Percentiles rank a stretch among this genome's conserved stretches.
Conservation (phyloP, 2,113 vertebrate species). For the Oryzias curvinotus region DNA sequence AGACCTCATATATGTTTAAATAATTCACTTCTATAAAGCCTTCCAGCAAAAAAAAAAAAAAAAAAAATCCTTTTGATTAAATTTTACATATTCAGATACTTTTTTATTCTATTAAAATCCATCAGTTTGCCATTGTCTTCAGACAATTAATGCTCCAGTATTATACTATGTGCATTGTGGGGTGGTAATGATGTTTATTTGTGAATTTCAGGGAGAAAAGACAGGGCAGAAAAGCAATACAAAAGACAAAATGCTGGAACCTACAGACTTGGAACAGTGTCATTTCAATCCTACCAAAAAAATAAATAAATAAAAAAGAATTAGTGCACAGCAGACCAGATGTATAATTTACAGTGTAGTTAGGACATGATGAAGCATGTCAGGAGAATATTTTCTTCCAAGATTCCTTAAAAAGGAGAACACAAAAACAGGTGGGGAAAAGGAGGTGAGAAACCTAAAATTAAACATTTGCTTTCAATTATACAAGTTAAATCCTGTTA, state of each 20-base stretch:
- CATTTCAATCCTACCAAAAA: slow-evolving; percentile 43
- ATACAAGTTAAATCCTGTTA: background rate
- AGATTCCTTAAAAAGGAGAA: slow-evolving; percentile 14
- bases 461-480: background rate
- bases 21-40: background rate
- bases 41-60: slow-evolving; percentile 15
- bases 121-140: slow-evolving; percentile 37
- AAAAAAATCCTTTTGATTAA: slow-evolving; percentile 33
- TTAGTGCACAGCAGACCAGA: slow-evolving; percentile 50
- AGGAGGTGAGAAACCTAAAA: background rate
- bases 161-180: slow-evolving; percentile 43
- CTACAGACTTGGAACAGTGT: slow-evolving; percentile 24
- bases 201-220: slow-evolving; percentile 10
- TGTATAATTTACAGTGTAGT: slow-evolving; percentile 62
- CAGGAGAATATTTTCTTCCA: slow-evolving; percentile 6
- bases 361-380: slow-evolving; percentile 42
- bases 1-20: too few relatives aligned
- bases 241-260: slow-evolving; percentile 3
- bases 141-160: slow-evolving; percentile 23
- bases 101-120: slow-evolving; percentile 32
- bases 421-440: background rate
- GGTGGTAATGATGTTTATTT: slow-evolving; percentile 49
- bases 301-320: slow-evolving; percentile 7
- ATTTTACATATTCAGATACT: slow-evolving; percentile 55
- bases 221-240: background rate